A percentile compares a stretch with the other conserved stretches of the same genome.
These are phyloP conservation scores for Notechis scutatus DNA, from an alignment of 2,113 vertebrate species.

Conservation along the genomic window DNA sequence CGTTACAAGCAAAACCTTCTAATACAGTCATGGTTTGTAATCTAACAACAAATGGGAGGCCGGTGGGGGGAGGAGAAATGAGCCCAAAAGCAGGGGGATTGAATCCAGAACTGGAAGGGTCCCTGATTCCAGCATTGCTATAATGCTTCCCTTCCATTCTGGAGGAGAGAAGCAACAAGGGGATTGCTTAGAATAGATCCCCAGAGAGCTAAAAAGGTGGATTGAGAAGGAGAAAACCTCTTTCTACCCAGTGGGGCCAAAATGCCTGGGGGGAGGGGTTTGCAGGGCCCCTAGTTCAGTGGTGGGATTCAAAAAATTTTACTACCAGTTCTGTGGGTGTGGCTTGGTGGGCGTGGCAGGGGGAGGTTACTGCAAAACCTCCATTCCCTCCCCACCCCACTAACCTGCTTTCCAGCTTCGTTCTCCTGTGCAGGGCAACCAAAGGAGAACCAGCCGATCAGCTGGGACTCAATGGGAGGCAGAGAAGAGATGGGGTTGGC, in stretches of 20 bases:
- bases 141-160: neutral
- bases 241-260: neutral
- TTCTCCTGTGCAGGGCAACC: too few species aligned
- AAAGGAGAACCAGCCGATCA: too few species aligned
- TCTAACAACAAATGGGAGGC: neutral
- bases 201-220: neutral
- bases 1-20: neutral
- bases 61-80: neutral
- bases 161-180: neutral
- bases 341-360: too few species aligned
- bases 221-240: neutral
- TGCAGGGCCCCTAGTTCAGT: too few species aligned
- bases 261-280: too few species aligned
- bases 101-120: neutral
- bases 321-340: too few species aligned
- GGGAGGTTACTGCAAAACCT: too few species aligned
- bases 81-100: neutral
- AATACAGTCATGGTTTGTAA: conserved; percentile 2
- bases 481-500: too few species aligned
- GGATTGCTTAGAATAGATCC: neutral
- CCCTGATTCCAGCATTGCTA: neutral
- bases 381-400: too few species aligned
- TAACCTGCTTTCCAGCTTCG: too few species aligned
- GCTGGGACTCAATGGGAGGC: too few species aligned
- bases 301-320: too few species aligned